Evolutionary conservation across 2,888 invertebrate species (phyloP), one percentile per base, ranked within the genome.

Genomic region (Andrena flavipes): DNA sequence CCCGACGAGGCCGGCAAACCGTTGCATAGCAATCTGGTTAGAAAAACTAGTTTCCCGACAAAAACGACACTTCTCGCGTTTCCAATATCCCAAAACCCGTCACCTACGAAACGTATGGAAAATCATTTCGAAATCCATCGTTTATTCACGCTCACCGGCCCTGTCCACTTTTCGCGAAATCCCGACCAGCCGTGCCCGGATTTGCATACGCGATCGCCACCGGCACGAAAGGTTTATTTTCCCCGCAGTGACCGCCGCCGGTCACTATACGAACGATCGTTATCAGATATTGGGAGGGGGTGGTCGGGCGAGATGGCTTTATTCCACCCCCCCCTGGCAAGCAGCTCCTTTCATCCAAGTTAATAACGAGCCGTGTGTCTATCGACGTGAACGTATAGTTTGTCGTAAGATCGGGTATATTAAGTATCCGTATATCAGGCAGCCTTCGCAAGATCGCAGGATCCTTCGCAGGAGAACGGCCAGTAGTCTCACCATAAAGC

Each of bases 401-500:
- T 67, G 70, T 72, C 76, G 56, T 73, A 60, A 65, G 70, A 84
- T 83, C 76, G 75, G 74, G 71, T 79, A 72, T 82, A 85, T 85
- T 74, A 82, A 76, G 67, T 77, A 75, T 59, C 76, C 84, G 82
- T 87, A 86, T 87, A 84, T 70, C 62, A 67, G 64, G 48, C 70
- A 16, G 30, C 59, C 42, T 54, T 71, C 74, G 51, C 64, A 29
- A 30, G 64, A 69, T 68, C 72, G 60, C 49, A 74, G 76, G 65
- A 54, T 76, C 64, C 75, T 30, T 23, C 48, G 75, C 54, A 35
- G 79, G 62, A 20, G 64, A 76, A 77, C 64, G 75, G 71, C 56
- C 35, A 49, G 76, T 29, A 35, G 80, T 62, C 65, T 72, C 48
- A 75, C 85, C 88, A 88, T 89, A 89, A 89, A 89, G 86, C 89